Base-by-base conservation (phyloP, 2,113 vertebrate genomes). In the Asarcornis scutulata region DNA sequence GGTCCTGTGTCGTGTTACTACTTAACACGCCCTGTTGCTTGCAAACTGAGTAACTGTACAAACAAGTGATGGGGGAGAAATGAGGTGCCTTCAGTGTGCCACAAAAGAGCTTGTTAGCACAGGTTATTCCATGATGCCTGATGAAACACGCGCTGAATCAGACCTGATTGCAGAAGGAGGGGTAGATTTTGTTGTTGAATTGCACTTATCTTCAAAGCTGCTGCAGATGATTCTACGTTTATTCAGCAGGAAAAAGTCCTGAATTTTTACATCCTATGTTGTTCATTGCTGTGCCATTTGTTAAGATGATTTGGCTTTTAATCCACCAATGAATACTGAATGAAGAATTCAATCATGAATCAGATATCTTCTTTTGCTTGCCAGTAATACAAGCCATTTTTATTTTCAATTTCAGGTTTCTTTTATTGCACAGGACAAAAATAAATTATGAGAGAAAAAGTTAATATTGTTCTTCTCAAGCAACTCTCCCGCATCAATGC, bases 131-230 rank as follows among this genome's bases (percentile, higher is more conserved):
- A 1, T 4, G 40, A 20, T 66, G 73, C 32, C 66, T 89, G 88
- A 48, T 59, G 60, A 38, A 80, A 53, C 26, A 52, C 25, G 42
- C 46, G 2, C 66, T 97, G 84, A 97, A 96, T 97, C 95, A 95
- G 46, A 23, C 29, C 78, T 75, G 64, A 86, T 13, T 78, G 69
- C 3, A 3, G 62, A 82, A 53, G 89, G 81, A 93, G 76, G 68
- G 81, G 64, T 29, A 13, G 52, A 4, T 17, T 56, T 59, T 62
- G 44, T 26, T 73, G 60, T n/a, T 73, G 76, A 76, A 92, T 87
- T 60, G 53, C 63, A 42, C 27, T 78, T 63, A 21, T 23, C 82
- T 86, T 83, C 75, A 88, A 64, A 96, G 71, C 60, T 67, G 55
- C 36, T 67, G 71, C 9, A 73, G 86, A 60, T 87, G 55, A 87